Conservation (phyloP, 2,888 invertebrate species). For the Bugulina stolonifera region DNA sequence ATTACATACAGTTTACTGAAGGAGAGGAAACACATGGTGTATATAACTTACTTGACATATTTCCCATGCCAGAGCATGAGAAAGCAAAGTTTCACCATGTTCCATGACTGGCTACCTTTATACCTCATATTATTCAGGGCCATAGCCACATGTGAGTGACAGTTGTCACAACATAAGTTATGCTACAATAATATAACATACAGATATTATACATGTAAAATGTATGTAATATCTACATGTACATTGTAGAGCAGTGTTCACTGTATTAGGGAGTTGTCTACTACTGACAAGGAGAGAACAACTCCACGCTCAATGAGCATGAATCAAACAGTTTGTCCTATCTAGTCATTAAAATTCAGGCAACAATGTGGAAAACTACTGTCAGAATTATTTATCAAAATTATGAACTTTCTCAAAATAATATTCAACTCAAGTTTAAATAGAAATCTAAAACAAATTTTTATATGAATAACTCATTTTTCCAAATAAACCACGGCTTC, state of each 20-base stretch:
- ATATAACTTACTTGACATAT: slow-evolving; percentile 65
- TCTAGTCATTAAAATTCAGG: too few species aligned
- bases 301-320: neutral
- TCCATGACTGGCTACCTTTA: slow-evolving; percentile 71
- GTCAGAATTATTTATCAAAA: too few species aligned
- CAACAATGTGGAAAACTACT: too few species aligned
- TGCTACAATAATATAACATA: slow-evolving; percentile 61
- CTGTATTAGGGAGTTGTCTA: too few species aligned
- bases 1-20: too few species aligned
- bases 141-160: slow-evolving; percentile 93
- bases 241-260: neutral
- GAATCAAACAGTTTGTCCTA: neutral
- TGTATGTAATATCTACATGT: neutral
- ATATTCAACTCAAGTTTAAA: too few species aligned
- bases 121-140: slow-evolving; percentile 89
- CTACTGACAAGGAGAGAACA: neutral
- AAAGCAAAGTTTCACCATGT: slow-evolving; percentile 81
- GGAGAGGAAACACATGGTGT: too few species aligned
- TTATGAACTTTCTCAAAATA: too few species aligned
- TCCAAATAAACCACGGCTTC: too few species aligned
- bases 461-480: too few species aligned
- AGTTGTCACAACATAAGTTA: slow-evolving; percentile 92
- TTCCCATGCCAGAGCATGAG: slow-evolving; percentile 71
- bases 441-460: too few species aligned
- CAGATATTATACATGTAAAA: neutral